These are phyloP conservation scores for Caenorhabditis briggsae DNA, from an alignment of 1,140 invertebrate species.

Conservation along the genomic window DNA sequence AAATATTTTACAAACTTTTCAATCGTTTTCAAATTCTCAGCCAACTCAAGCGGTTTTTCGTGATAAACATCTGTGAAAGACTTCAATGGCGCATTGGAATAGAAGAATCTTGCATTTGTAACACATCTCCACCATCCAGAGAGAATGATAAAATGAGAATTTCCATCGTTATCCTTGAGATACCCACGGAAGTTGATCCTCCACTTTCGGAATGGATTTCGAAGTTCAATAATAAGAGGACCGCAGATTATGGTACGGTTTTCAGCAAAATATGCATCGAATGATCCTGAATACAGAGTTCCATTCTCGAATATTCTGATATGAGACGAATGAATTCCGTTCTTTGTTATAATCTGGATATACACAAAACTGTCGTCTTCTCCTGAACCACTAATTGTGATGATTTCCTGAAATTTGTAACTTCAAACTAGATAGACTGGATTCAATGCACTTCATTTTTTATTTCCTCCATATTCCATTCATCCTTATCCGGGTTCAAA, in stretches of 20 bases:
- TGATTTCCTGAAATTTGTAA: not conserved
- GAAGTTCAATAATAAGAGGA: conserved; percentile 53
- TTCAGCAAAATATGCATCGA: not conserved
- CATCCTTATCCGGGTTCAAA: conserved; percentile 17
- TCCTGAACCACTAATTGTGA: conserved; percentile 35
- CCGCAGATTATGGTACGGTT: conserved; percentile 56
- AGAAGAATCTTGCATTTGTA: conserved; percentile 54
- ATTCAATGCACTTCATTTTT: conserved; percentile 22
- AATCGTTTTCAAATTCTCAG: conserved; percentile 10
- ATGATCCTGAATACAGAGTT: conserved; percentile 39
- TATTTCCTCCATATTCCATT: conserved; percentile 28
- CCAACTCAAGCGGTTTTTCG: not conserved
- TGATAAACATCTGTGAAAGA: not conserved
- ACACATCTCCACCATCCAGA: conserved; percentile 61
- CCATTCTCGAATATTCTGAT: conserved; percentile 1
- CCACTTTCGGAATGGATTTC: conserved; percentile 60
- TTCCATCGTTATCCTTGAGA: not conserved
- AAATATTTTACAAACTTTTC: not conserved
- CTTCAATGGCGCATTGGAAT: conserved; percentile 23
- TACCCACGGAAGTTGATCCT: conserved; percentile 58
- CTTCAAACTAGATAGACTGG: not conserved
- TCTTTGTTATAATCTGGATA: conserved; percentile 32
- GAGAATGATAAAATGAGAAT: conserved; percentile 42
- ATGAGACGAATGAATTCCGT: conserved; percentile 34
- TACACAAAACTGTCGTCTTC: conserved; percentile 41